A percentile compares a stretch with the other conserved stretches of the same genome.
Conservation (phyloP, 2,113 vertebrate species). For the Hyperopisus bebe region DNA sequence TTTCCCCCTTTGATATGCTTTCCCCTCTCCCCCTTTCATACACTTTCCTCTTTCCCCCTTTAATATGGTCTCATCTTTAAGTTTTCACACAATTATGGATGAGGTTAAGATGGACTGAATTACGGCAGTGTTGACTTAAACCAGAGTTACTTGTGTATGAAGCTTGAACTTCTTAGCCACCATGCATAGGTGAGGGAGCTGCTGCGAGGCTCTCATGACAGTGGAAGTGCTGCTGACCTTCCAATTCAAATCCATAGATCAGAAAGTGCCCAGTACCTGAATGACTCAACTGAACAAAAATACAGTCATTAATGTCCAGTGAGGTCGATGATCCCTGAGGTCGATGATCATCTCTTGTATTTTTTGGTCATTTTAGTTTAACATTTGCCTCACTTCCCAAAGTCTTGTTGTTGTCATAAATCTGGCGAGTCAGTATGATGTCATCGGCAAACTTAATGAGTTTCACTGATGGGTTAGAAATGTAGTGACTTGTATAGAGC, state of each 20-base stretch:
- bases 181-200: background rate
- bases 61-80: background rate
- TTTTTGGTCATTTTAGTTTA: background rate
- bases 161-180: background rate
- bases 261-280: background rate
- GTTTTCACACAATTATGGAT: background rate
- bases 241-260: background rate
- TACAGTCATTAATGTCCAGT: background rate
- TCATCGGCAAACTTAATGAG: background rate
- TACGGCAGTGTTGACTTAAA: background rate
- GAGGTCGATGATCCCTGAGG: background rate
- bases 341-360: background rate
- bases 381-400: background rate
- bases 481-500: background rate
- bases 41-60: too few relatives aligned
- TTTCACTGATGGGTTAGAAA: background rate
- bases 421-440: background rate
- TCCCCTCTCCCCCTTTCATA: too few relatives aligned
- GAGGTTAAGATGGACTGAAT: background rate
- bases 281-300: background rate
- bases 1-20: too few relatives aligned
- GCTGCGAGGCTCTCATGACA: background rate
- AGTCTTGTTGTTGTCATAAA: background rate
- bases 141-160: background rate
- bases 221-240: background rate